Percentiles rank a stretch among this genome's conserved stretches.
Evolutionary conservation across 2,797 vertebrate genomes (phyloP).

Genomic region (Champsocephalus gunnari): DNA sequence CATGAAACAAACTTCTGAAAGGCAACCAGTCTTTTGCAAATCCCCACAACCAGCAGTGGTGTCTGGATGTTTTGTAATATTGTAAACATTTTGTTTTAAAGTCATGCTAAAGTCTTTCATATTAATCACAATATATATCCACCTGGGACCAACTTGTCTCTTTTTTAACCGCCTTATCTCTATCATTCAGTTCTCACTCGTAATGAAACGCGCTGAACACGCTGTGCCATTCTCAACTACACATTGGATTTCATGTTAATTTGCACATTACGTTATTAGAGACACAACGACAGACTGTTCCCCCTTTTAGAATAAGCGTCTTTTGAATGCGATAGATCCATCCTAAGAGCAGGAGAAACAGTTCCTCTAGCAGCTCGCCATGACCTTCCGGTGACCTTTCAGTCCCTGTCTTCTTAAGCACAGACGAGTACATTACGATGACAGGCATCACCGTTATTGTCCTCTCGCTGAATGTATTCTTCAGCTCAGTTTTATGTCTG

Average conservation of each 20-base stretch:
- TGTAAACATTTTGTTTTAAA: slow-evolving; percentile 70
- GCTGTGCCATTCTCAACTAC: slow-evolving; percentile 9
- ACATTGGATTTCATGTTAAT: not conserved
- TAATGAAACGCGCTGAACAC: slow-evolving; percentile 24
- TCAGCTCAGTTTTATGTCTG: slow-evolving; percentile 53
- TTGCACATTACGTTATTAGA: not conserved
- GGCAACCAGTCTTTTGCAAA: slow-evolving; percentile 63
- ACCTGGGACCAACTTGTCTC: slow-evolving; percentile 17
- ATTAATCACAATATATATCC: slow-evolving; percentile 21
- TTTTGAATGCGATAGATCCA: slow-evolving; percentile 18
- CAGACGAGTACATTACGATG: slow-evolving; percentile 47
- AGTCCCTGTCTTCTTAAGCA: slow-evolving; percentile 50
- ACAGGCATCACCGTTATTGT: slow-evolving; percentile 54
- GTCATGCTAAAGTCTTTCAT: slow-evolving; percentile 42
- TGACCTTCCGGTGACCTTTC: slow-evolving; percentile 36
- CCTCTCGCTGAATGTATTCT: slow-evolving; percentile 30
- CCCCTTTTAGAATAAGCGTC: not conserved
- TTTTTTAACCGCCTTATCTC: slow-evolving; percentile 14
- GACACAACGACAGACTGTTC: not conserved
- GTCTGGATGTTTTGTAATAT: slow-evolving; percentile 50
- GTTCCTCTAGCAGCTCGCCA: slow-evolving; percentile 19
- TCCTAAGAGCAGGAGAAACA: slow-evolving; percentile 25
- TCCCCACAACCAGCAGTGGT: slow-evolving; percentile 44
- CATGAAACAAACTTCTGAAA: slow-evolving; percentile 58
- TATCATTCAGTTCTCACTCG: slow-evolving; percentile 27